phyloP scores from a whole-genome alignment of 2,888 invertebrate species.

The Leptogaster cylindrica region DNA sequence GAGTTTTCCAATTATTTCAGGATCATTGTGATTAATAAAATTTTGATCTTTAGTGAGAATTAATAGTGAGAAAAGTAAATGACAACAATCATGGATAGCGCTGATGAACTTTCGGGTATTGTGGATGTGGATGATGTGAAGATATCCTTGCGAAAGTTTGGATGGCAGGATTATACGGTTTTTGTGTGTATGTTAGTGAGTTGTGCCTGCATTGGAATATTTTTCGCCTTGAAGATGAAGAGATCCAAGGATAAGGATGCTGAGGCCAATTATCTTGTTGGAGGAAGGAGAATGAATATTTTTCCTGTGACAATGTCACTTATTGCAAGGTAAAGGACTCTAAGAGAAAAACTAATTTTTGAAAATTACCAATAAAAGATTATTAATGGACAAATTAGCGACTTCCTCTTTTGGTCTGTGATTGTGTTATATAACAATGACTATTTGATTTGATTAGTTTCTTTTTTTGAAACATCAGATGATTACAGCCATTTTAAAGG shows the following conservation, averaged over 20 bases:
- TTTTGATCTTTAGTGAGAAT: too few relatives aligned
- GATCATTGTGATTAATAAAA: too few relatives aligned
- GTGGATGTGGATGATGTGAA: slow-evolving; percentile 57
- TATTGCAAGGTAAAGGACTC: slow-evolving; percentile 74
- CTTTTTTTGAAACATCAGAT: too few relatives aligned
- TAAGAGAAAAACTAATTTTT: too few relatives aligned
- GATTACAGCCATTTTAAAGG: too few relatives aligned
- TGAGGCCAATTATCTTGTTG: slow-evolving; percentile 71
- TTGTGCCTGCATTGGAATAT: slow-evolving; percentile 81
- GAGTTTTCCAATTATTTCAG: too few relatives aligned
- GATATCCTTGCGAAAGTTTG: slow-evolving; percentile 69
- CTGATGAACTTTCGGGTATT: background rate
- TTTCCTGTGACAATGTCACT: slow-evolving; percentile 76
- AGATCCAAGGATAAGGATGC: slow-evolving; percentile 56
- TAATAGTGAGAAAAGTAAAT: too few relatives aligned
- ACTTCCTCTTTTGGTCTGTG: too few relatives aligned
- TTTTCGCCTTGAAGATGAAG: slow-evolving; percentile 78
- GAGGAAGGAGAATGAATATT: slow-evolving; percentile 70
- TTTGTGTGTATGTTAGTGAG: slow-evolving; percentile 77
- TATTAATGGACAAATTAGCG: too few relatives aligned
- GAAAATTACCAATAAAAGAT: too few relatives aligned
- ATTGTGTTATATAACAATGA: too few relatives aligned
- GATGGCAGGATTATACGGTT: slow-evolving; percentile 78
- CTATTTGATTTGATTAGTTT: too few relatives aligned
- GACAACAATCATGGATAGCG: slow-evolving; percentile 11